Evolutionary conservation across 2,888 invertebrate species (phyloP), one percentile per base, ranked within the genome.

Genomic region (Campoplex nolae): DNA sequence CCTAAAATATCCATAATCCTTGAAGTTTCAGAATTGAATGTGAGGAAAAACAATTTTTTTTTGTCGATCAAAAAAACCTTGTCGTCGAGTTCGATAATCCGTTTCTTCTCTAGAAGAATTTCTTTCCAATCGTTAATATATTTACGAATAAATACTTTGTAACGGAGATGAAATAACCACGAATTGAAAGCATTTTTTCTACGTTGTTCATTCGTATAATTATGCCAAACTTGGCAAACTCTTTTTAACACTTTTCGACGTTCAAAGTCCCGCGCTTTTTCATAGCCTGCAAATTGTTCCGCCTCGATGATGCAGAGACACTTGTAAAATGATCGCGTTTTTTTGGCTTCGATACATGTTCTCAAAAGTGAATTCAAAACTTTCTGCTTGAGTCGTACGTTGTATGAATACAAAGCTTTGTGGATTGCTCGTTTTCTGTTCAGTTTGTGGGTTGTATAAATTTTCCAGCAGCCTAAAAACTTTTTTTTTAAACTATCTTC

Each of bases 401-500:
- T 67, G 48, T 89, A 89, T 13, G 81, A 88, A 48, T 88, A 84
- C 13, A 82, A 23, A n/a, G 89, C 90, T 88, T 89, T 89, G 38
- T 76, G 87, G 0, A 32, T 38, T 13, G 62, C 54, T 74, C 81
- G 88, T 84, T 87, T 78, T 56, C 78, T 42, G 23, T 48, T 78
- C 16, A 82, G 84, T 86, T 90, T 90, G 32, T 89, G 84, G 54
- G 73, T 58, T 9, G 78, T 83, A 67, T 90, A 90, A 9, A 82
- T 84, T 71, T 86, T 90, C 90, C 90, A 90, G 35, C 86, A 83
- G 76, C 85, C 74, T n/a, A 90, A 83, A 48, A 51, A 80, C 38
- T 38, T 73, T 77, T 56, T 85, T 77, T 56, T 85, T 32, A 68
- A 73, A 13, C 68, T 54, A 13, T 9, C 9, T 4, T 38, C 28